Conservation (phyloP, 2,797 vertebrate genomes). For the Sciaenops ocellatus region DNA sequence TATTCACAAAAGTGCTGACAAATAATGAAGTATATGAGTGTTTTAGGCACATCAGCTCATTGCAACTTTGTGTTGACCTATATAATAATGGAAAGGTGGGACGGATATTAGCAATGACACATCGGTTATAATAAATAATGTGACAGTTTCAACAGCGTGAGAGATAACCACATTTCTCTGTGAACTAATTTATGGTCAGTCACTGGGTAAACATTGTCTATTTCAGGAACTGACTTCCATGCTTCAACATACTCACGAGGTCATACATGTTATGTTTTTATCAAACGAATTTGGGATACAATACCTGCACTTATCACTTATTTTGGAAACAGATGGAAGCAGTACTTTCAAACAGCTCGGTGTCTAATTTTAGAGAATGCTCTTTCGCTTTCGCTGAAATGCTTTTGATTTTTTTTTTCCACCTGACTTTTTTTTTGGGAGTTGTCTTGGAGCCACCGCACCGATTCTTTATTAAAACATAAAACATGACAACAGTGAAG, state of each 20-base stretch:
- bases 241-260: too few relatives aligned
- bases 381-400: not conserved
- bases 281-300: not conserved
- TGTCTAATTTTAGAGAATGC: conserved; percentile 3
- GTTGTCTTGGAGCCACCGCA: conserved; percentile 3
- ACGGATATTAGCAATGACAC: not conserved
- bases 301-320: not conserved
- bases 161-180: not conserved
- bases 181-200: not conserved
- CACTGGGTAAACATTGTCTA: not conserved
- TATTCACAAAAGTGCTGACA: not conserved
- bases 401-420: fast-evolving
- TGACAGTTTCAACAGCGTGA: not conserved
- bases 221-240: not conserved
- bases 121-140: not conserved
- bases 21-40: not conserved
- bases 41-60: not conserved
- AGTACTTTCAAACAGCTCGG: not conserved
- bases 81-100: not conserved
- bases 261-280: not conserved
- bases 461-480: not conserved
- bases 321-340: conserved; percentile 40
- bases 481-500: not conserved
- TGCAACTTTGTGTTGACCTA: not conserved
- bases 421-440: not conserved